Conservation (phyloP, 2,888 invertebrate species). For the Microplitis manilae region DNA sequence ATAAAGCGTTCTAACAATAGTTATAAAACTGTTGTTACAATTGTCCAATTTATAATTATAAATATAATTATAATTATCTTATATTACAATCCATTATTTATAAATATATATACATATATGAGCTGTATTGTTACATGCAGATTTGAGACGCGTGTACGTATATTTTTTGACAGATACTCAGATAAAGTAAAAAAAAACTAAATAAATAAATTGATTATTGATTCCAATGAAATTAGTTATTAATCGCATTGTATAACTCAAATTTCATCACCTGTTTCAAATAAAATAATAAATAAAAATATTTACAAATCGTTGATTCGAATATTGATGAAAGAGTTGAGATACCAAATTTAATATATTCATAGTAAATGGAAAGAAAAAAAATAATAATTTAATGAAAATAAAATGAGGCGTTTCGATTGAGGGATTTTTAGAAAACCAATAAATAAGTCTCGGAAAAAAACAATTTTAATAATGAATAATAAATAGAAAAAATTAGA, state of each 20-base stretch:
- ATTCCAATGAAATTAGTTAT: constrained; percentile 12
- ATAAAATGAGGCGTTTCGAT: constrained; percentile 38
- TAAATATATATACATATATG: background rate
- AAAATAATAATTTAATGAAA: constrained; percentile 21
- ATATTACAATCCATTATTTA: constrained; percentile 5
- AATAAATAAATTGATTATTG: constrained; percentile 10
- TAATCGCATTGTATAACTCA: constrained; percentile 29
- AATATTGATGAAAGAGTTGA: constrained; percentile 37
- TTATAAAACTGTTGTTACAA: constrained; percentile 35
- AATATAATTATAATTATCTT: background rate
- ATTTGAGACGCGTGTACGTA: constrained; percentile 60
- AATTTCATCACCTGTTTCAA: constrained; percentile 41
- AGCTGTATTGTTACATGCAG: constrained; percentile 28
- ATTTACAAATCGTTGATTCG: constrained; percentile 34
- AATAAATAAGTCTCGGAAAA: background rate
- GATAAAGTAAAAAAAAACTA: constrained; percentile 43
- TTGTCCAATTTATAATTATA: constrained; percentile 22
- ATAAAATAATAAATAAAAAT: constrained; percentile 12
- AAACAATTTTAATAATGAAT: background rate
- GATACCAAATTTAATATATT: constrained; percentile 33
- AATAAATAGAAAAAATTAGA: background rate
- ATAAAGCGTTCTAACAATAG: constrained; percentile 55
- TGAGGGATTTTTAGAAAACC: background rate
- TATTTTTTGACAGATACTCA: constrained; percentile 63
- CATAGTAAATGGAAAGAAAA: constrained; percentile 20